Evolutionary conservation across 1,140 invertebrate genomes (phyloP), one percentile per base, ranked within the genome.

Genomic region (Delia radicum): DNA sequence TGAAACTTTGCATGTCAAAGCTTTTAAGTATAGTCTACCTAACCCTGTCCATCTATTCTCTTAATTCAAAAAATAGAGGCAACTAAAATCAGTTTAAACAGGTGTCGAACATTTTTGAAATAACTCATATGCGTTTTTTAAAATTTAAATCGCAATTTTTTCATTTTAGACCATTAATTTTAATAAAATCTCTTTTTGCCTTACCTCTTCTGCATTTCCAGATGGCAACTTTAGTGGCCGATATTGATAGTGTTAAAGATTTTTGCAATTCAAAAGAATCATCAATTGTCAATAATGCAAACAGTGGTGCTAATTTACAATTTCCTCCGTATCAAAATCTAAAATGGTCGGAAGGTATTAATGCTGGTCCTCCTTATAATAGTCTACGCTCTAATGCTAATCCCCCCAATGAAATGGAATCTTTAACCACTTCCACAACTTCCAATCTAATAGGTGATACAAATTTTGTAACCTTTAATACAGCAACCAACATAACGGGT

Each of bases 301-400:
- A 37, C 37, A 18, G n/a, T 33, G 29, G 65, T 69, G 65, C 65
- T 69, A 73, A 73, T 46, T 26, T 73, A 26, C 29, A 73, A 21
- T 55, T 73, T 73, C 37, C 69, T 10, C 55, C 75, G 21, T 76
- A 65, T 26, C 24, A 63, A 33, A 46, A 26, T 26, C 48, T 69
- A 62, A 77, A 77, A 55, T 77, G 77, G 77, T 77, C 77, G 12
- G 77, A 77, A 27, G 77, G 77, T n/a, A 77, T 77, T 24, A 77
- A 77, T 69, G 77, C 62, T 15, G 77, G 69, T 61, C 77, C 77
- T 26, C 3, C 69, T 10, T 62, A 67, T 31, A 69, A 37, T 69
- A 37, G 65, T 15, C n/a, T 69, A 37, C 65, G 15, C 5, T 24
- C 31, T 8, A 31, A 69, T 24, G 29, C 15, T 26, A 27, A 27